Conservation (phyloP, 92 coral and sea anemone species). For the Parazoanthus atlanticus region DNA sequence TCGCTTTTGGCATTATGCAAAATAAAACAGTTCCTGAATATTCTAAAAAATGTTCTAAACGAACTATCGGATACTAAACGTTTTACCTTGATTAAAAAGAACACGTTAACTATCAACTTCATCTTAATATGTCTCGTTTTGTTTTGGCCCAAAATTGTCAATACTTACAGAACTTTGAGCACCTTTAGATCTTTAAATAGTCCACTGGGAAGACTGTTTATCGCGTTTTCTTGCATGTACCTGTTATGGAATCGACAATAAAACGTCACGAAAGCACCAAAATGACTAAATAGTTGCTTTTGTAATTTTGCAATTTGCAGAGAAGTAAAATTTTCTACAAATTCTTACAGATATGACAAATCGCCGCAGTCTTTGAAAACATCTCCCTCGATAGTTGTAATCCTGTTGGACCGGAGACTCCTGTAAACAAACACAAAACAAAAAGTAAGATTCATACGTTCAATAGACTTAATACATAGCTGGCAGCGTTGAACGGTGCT, state of each 20-base stretch:
- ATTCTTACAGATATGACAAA: conserved; percentile 3
- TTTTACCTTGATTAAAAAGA: background rate
- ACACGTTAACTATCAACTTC: background rate
- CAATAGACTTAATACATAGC: background rate
- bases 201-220: background rate
- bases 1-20: too few relatives aligned
- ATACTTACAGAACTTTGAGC: conserved; percentile 28
- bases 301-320: too few relatives aligned
- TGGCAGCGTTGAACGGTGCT: too few relatives aligned
- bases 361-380: conserved; percentile 1
- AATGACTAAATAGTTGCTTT: background rate
- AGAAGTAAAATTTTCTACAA: background rate
- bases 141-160: background rate
- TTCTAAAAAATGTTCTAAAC: too few relatives aligned
- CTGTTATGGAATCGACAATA: background rate
- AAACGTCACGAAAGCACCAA: background rate
- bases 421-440: background rate
- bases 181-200: background rate
- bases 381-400: background rate
- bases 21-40: too few relatives aligned
- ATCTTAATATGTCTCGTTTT: too few relatives aligned
- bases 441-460: background rate
- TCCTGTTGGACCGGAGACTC: conserved; percentile 27
- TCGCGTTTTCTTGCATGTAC: conserved; percentile 10
- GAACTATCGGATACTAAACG: too few relatives aligned